Evolutionary conservation across 2,113 vertebrate species (phyloP), one percentile per base, ranked within the genome.

Genomic region (Delphinapterus leucas): DNA sequence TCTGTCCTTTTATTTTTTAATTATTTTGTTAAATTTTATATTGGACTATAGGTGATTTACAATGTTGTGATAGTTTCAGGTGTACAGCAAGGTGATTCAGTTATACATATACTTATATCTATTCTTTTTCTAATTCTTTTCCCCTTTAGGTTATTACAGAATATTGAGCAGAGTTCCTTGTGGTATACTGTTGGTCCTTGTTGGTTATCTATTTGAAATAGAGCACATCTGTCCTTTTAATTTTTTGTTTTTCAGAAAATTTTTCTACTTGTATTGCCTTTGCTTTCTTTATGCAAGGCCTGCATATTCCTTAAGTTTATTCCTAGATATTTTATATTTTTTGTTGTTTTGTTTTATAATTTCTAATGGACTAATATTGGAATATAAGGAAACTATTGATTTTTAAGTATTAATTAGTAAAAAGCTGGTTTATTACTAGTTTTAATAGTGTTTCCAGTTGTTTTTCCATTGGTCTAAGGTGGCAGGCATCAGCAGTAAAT

Each of bases 241-340:
- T 31, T 70, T 61, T 90, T 91, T 68, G 41, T 96, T 96, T 98
- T 93, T 88, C 90, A 98, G 94, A 65, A 28, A 95, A 7, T 31
- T 80, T 93, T 92, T 1, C 0, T 98, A 93, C 83, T 98, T 95
- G 88, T 96, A 79, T 88, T 80, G 49, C 25, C 93, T 97, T 31
- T 88, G 11, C 60, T 74, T 90, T 90, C 33, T 87, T 38, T 70
- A 76, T 36, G 49, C 53, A 44, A 53, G 9, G 87, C 4, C 3
- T 67, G 36, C n/a, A 25, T 90, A 71, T 82, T 90, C 8, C 36
- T 96, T 77, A 77, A 83, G 53, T 93, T 88, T 95, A 65, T 79
- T 84, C 28, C 53, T 91, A 91, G 18, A 41, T 83, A 18, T 80
- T 94, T 88, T 82, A 63, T 58, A 74, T 63, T 90, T 82, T 82